Evolutionary conservation across 2,888 invertebrate genomes (phyloP), one percentile per base, ranked within the genome.

Genomic region (Corythucha ciliata): DNA sequence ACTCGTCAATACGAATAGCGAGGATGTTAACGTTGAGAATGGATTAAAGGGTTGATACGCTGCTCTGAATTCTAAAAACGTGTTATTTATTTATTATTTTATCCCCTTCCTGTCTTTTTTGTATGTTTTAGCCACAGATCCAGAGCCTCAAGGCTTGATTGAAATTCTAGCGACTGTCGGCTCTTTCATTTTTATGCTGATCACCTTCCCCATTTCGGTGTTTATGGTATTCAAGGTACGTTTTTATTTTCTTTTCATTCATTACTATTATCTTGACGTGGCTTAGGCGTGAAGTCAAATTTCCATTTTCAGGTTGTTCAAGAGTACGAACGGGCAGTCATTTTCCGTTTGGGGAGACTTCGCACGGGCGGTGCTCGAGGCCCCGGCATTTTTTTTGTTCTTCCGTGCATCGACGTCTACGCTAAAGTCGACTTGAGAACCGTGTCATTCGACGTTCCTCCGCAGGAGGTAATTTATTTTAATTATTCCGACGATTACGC

Each of bases 391-490:
- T 94, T 94, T 69, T 93, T 94, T 69, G 81, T 94, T 7, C 73
- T 96, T 56, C 94, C 94, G 1, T 97, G 94, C 69, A 84, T 94
- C 49, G 94, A 93, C 66, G 83, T 81, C 40, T 94, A 91, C 67
- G 81, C 85, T 52, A 91, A 87, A 69, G 89, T 96, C 34, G 94
- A 96, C 69, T 72, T 94, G 52, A 77, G 94, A 57, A 92, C 92
- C 0, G 87, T 94, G 0, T 90, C 92, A 0, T 96, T 94, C 66
- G 92, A 94, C 70, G 92, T 96, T 1, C 92, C 94, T 37, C 91
- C 93, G 1, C 94, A 96, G 73, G 93, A 94, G 76, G 90, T 93
- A 68, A 66, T 63, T 53, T 39, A n/a, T 34, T 21, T 3, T 27
- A 25, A 36, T 10, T 21, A 24, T 40, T 29, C 10, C 36, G 22